Base-by-base conservation (phyloP, 2,113 vertebrate species). In the Trogon melanurus region DNA sequence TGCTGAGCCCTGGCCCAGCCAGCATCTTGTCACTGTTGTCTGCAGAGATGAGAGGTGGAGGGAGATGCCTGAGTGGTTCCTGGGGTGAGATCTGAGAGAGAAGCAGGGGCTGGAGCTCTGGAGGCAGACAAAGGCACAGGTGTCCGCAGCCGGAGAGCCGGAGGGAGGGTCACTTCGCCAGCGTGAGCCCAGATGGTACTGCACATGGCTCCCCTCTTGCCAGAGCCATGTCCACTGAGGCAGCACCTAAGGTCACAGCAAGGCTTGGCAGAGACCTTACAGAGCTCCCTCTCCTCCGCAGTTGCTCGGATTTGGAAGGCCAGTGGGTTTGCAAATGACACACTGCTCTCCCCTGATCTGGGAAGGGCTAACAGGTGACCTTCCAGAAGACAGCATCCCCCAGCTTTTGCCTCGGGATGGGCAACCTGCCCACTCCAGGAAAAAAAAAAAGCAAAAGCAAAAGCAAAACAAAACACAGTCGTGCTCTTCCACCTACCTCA, bases 91-190 rank as follows among this genome's bases (percentile, higher is more conserved):
- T 56, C 16, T 0, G 38, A 75, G 45, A 69, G 38, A 57, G 69
- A 57, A 89, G 53, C 56, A 26, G 44, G 79, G 48, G 16, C 20
- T 53, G 51, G 47, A 44, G 73, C 91, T 93, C 79, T 79, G 93
- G 76, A 96, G 89, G 76, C 84, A 89, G 89, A 21, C 32, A 93
- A 65, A 69, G 62, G 86, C 93, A 96, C 96, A 97, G 96, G 96
- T 97, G 95, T 95, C 93, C 10, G 0, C 93, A 71, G 92, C 27
- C 86, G 22, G 86, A 95, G 70, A 1, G 96, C 96, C 94, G 30
- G 57, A 96, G 96, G 96, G 93, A 97, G 96, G 95, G 95, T 97
- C 96, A 97, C 87, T 94, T 96, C 89, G 84, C 93, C 94, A 96
- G 93, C 15, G 2, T 95, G 89, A 69, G 61, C 83, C 93, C 96